phyloP scores from a whole-genome alignment of 2,113 vertebrate genomes.

The Scolopax mira region DNA sequence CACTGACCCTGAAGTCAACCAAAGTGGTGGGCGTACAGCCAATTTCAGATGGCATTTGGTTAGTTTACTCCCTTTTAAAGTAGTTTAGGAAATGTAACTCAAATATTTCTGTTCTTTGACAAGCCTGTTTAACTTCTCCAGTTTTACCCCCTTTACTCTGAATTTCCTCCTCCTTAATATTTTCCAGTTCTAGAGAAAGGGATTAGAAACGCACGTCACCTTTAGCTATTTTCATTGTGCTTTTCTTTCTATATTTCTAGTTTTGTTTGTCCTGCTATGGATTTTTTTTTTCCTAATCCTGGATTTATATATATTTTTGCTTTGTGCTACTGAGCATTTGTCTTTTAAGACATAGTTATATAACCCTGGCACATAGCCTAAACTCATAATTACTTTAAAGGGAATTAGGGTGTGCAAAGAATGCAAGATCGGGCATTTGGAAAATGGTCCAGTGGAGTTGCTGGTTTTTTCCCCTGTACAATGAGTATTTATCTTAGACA shows the following conservation, averaged over 20 bases:
- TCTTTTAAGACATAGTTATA: not conserved
- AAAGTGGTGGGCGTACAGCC: conserved; percentile 46
- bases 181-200: conserved; percentile 28
- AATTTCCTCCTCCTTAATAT: conserved; percentile 56
- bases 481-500: conserved; percentile 9
- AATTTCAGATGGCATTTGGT: conserved; percentile 52
- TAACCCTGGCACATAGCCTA: not conserved
- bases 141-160: conserved; percentile 43
- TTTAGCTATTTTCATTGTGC: not conserved
- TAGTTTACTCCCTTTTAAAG: conserved; percentile 60
- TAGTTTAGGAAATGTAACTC: conserved; percentile 64
- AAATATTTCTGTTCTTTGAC: conserved; percentile 51
- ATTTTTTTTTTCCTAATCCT: not conserved
- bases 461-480: not conserved
- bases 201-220: conserved; percentile 39
- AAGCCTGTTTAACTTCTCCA: conserved; percentile 53
- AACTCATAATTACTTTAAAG: conserved; percentile 3
- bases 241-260: not conserved
- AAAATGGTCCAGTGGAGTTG: not conserved
- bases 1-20: conserved; percentile 3
- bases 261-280: not conserved
- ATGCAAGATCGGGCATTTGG: not conserved
- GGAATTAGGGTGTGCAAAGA: not conserved
- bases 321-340: not conserved
- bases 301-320: not conserved